phyloP scores from a whole-genome alignment of 37 sponge, comb jelly and placozoan genomes.

The Corticium candelabrum region DNA sequence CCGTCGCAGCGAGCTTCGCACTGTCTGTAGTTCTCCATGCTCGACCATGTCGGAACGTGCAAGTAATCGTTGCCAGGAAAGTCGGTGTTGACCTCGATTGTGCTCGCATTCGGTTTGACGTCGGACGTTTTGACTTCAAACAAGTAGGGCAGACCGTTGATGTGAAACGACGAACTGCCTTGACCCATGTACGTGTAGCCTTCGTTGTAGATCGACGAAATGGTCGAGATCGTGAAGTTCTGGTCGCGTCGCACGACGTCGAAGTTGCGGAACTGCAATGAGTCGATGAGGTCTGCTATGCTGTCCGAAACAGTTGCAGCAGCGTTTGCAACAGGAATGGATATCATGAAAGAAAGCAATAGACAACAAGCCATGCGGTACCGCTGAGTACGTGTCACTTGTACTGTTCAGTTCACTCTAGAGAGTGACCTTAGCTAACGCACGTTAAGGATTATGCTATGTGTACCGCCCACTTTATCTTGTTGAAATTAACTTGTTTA shows the following conservation, averaged over 20 bases:
- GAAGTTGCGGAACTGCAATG: background rate
- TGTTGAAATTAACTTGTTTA: no score
- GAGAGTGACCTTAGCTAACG: no score
- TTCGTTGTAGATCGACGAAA: conserved; percentile 11
- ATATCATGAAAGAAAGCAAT: background rate
- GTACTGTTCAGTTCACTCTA: no score
- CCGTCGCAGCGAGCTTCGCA: background rate
- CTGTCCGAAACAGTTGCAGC: background rate
- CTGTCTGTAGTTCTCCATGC: background rate
- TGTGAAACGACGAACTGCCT: background rate
- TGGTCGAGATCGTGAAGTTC: background rate
- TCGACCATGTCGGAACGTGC: background rate
- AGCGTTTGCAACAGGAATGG: background rate
- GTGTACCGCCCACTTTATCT: no score
- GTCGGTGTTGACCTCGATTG: background rate
- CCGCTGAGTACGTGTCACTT: no score
- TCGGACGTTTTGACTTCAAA: background rate
- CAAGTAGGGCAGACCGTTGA: background rate
- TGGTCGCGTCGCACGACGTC: background rate
- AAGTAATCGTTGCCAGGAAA: conserved; percentile 5
- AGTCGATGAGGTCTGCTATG: background rate
- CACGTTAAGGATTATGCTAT: no score
- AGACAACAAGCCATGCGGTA: no score
- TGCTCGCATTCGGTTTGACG: background rate
- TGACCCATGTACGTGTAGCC: background rate